Evolutionary conservation across 2,797 vertebrate genomes (phyloP).

Genomic region (Spinibarbus caldwelli): DNA sequence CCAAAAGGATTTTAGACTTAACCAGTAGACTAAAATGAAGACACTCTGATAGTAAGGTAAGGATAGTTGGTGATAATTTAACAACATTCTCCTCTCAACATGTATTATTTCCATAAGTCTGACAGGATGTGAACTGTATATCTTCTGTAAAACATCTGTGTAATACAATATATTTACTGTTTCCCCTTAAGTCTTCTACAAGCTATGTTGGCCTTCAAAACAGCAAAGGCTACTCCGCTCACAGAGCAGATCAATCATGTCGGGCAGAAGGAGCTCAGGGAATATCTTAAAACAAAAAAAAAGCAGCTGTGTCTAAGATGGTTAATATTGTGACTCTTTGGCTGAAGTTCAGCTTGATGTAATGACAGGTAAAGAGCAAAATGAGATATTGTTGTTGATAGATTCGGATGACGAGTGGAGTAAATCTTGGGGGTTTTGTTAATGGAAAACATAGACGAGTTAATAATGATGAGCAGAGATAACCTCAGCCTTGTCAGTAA

Average conservation of each 20-base stretch:
- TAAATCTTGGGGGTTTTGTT: background rate
- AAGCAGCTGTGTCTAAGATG: background rate
- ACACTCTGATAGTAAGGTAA: background rate
- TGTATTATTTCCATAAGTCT: conserved; percentile 10
- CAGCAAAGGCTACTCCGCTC: conserved; percentile 3
- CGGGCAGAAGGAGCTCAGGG: conserved; percentile 7
- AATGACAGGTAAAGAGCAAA: conserved; percentile 22
- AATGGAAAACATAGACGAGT: background rate
- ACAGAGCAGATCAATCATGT: conserved; percentile 41
- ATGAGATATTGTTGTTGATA: conserved; percentile 25
- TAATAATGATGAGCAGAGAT: background rate
- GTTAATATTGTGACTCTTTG: background rate
- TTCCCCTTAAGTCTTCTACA: conserved; percentile 15
- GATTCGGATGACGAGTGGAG: background rate
- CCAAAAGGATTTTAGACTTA: background rate
- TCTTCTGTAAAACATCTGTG: conserved; percentile 30
- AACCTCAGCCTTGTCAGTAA: conserved; percentile 21
- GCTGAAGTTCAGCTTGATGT: background rate
- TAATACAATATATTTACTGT: conserved; percentile 33
- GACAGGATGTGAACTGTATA: conserved; percentile 50
- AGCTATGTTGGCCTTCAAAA: conserved; percentile 24
- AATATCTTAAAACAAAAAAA: conserved; percentile 27
- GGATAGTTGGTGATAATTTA: background rate
- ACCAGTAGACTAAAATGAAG: background rate
- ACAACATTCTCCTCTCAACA: background rate